Percentiles rank a stretch among this genome's conserved stretches.
Evolutionary conservation across 2,113 vertebrate species (phyloP).

Genomic region (Bufo bufo): DNA sequence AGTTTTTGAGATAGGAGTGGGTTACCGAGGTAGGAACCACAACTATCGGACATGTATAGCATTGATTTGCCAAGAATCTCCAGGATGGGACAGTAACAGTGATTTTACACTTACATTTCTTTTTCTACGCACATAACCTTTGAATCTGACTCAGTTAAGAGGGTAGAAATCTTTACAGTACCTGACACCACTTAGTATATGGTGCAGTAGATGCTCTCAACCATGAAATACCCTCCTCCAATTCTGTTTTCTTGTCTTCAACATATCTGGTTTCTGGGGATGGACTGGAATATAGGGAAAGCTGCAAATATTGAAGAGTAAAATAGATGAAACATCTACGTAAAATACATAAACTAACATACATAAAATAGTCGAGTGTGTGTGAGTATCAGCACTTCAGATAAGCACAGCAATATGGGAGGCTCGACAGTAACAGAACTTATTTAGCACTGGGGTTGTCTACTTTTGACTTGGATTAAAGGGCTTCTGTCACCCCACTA

Average conservation of each 20-base stretch:
- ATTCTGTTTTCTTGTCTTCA: constrained; percentile 72
- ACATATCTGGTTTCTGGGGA: constrained; percentile 67
- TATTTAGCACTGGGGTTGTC: background rate
- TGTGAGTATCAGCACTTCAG: too few species aligned
- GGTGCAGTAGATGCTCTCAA: constrained; percentile 79
- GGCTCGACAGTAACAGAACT: background rate
- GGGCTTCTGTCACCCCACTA: too few species aligned
- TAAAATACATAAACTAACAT: background rate
- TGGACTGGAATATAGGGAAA: constrained; percentile 87
- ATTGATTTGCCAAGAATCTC: too few species aligned
- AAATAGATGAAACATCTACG: background rate
- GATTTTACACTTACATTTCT: too few species aligned
- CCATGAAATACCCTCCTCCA: constrained; percentile 80
- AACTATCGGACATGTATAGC: too few species aligned
- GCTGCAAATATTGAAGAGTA: constrained; percentile 67
- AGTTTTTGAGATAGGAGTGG: too few species aligned
- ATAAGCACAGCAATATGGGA: background rate
- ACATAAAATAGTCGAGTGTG: background rate
- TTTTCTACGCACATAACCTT: too few species aligned
- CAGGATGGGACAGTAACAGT: too few species aligned
- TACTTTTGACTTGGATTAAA: background rate
- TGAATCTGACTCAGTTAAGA: too few species aligned
- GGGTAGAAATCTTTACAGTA: constrained; percentile 60
- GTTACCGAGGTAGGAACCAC: too few species aligned
- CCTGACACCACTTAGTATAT: constrained; percentile 83